Conservation (phyloP, 2,888 invertebrate species). For the Antheraea yamamai region DNA sequence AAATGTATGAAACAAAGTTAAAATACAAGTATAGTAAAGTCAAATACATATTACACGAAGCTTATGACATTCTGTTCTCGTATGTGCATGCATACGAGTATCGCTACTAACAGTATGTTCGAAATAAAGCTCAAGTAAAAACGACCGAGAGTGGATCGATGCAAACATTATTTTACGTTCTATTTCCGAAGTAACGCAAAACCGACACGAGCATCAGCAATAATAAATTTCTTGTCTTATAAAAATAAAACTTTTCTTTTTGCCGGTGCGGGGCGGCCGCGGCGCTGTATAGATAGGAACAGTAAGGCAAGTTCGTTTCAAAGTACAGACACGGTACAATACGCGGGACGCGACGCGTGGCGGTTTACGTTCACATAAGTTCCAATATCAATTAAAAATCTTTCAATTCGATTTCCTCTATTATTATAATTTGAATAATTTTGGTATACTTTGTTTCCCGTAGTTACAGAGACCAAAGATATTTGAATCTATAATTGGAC, state of each 20-base stretch:
- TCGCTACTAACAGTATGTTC: background rate
- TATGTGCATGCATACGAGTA: background rate
- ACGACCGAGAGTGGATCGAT: constrained; percentile 52
- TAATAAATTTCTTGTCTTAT: constrained; percentile 82
- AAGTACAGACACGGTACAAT: background rate
- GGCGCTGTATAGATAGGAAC: constrained; percentile 44
- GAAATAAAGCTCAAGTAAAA: constrained; percentile 25
- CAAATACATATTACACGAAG: background rate
- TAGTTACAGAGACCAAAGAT: background rate
- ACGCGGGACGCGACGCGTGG: background rate
- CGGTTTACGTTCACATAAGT: background rate
- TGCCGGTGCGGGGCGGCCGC: constrained; percentile 62
- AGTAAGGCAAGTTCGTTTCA: constrained; percentile 31
- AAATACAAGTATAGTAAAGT: background rate
- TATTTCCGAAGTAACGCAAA: constrained; percentile 77
- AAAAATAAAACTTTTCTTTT: constrained; percentile 82
- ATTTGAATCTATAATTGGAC: background rate
- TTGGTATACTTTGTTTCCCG: background rate
- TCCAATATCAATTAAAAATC: background rate
- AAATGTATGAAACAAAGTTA: background rate
- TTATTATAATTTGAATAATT: background rate
- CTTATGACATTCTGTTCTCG: background rate
- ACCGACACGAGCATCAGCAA: constrained; percentile 76
- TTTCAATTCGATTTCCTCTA: background rate
- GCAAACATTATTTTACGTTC: constrained; percentile 63